Evolutionary conservation across 1,140 invertebrate species (phyloP).

Genomic region (Orchestia grillus): DNA sequence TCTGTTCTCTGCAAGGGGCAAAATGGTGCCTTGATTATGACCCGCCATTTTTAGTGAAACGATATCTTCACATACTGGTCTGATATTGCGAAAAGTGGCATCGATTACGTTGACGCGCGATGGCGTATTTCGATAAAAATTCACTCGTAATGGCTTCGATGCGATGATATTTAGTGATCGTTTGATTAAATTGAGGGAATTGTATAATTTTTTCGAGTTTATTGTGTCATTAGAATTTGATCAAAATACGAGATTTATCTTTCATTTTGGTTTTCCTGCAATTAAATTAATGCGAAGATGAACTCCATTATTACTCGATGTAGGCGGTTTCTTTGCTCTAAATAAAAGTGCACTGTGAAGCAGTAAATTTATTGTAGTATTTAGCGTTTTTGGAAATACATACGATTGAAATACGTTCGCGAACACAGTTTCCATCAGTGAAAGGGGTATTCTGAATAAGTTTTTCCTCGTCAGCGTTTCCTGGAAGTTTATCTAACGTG

Average conservation of each 20-base stretch:
- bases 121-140: neutral
- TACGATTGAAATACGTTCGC: too few species aligned
- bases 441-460: too few species aligned
- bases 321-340: too few species aligned
- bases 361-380: too few species aligned
- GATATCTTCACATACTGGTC: neutral
- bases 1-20: neutral
- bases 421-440: too few species aligned
- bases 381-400: too few species aligned
- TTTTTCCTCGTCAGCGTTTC: neutral
- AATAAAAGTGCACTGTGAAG: too few species aligned
- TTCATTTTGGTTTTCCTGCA: neutral
- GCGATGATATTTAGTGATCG: neutral
- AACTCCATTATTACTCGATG: too few species aligned
- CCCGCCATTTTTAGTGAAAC: neutral
- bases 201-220: neutral
- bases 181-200: neutral
- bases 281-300: neutral
- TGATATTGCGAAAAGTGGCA: neutral
- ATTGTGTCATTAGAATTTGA: neutral
- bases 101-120: neutral
- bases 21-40: neutral
- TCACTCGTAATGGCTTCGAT: neutral
- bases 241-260: neutral
- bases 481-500: neutral